Conservation (phyloP, 35 echinoderm and acorn worm species). For the Holothuria glaberrima region DNA sequence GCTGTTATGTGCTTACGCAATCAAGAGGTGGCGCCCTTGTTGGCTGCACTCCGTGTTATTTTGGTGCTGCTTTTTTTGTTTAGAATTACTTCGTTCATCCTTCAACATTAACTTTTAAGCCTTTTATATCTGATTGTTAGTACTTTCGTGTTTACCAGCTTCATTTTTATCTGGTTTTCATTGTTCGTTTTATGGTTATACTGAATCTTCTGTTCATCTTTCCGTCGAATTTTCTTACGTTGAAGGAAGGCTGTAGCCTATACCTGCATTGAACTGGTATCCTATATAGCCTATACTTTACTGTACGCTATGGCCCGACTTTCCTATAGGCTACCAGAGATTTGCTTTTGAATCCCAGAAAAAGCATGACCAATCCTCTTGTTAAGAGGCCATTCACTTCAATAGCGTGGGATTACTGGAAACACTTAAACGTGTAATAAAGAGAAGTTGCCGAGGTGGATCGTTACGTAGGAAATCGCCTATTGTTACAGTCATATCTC, state of each 20-base stretch:
- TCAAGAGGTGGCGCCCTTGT: conserved; percentile 18
- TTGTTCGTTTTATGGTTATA: neutral
- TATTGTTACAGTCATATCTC: conserved; percentile 9
- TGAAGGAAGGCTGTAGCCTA: conserved; percentile 32
- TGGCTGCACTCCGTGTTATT: neutral
- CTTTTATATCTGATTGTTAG: neutral
- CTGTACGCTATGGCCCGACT: conserved; percentile 7
- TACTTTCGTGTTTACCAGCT: neutral
- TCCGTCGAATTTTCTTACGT: neutral
- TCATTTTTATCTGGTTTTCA: neutral
- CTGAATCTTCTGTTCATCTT: neutral
- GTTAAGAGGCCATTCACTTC: conserved; percentile 23
- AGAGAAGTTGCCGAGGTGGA: conserved; percentile 6
- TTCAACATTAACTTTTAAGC: neutral
- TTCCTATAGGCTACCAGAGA: conserved; percentile 40
- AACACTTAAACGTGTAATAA: neutral
- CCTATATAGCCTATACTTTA: neutral
- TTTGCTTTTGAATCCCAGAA: conserved; percentile 7
- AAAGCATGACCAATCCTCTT: conserved; percentile 17
- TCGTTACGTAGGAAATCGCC: neutral
- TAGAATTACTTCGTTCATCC: neutral
- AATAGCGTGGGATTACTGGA: neutral
- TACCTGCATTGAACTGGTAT: neutral
- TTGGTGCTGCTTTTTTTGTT: neutral
- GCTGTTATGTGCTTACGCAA: too few relatives aligned